These are phyloP conservation scores for Silurus asotus DNA, from an alignment of 2,113 vertebrate species.

Conservation along the genomic window DNA sequence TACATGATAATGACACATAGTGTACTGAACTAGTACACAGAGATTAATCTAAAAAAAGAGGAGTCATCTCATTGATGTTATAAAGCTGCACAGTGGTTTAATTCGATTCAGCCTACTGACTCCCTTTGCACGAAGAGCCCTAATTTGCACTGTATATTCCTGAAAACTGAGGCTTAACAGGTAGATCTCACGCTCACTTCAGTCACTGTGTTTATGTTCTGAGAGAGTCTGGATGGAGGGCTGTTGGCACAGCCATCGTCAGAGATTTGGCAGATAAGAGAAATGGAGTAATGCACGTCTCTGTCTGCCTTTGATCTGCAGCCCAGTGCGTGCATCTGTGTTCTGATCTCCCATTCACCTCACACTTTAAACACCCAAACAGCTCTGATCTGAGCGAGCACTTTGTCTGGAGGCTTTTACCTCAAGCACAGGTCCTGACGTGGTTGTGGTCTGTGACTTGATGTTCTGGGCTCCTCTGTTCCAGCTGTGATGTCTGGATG, in stretches of 20 bases:
- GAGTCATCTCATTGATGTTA: background rate
- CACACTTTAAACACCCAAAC: slow-evolving; percentile 30
- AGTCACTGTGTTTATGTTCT: slow-evolving; percentile 23
- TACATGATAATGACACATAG: background rate
- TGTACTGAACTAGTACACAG: background rate
- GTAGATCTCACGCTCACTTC: slow-evolving; percentile 13
- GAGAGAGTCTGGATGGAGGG: background rate
- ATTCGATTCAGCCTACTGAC: slow-evolving; percentile 7
- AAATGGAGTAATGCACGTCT: slow-evolving; percentile 29
- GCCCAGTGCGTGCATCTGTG: slow-evolving; percentile 14
- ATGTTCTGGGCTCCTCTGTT: slow-evolving; percentile 29
- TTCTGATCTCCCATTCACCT: slow-evolving; percentile 34
- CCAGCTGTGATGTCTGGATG: slow-evolving; percentile 29
- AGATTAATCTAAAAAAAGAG: background rate
- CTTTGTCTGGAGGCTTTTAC: slow-evolving; percentile 33
- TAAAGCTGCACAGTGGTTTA: slow-evolving; percentile 20
- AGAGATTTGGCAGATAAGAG: slow-evolving; percentile 34
- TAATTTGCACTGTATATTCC: background rate
- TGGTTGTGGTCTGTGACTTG: slow-evolving; percentile 17
- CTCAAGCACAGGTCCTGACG: background rate
- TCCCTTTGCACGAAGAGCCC: background rate
- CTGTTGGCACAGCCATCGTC: background rate
- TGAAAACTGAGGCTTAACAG: slow-evolving; percentile 3
- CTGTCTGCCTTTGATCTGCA: slow-evolving; percentile 44
- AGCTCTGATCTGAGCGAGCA: slow-evolving; percentile 34